Evolutionary conservation across 1,140 invertebrate genomes (phyloP).

Genomic region (Heliothis subflexa): DNA sequence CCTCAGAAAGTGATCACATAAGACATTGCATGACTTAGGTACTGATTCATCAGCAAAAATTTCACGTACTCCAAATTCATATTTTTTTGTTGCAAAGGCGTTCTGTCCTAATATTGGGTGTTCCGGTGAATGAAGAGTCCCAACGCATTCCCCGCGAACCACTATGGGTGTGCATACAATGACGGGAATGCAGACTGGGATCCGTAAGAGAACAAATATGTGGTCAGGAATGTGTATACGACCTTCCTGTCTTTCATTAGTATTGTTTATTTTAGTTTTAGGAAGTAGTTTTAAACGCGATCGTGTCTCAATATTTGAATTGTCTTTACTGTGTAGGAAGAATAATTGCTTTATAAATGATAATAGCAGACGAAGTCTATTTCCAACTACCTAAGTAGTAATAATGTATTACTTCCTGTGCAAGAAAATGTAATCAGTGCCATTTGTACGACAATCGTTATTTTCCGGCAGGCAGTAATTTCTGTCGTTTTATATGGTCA

Average conservation of each 20-base stretch:
- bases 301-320: constrained; percentile 12
- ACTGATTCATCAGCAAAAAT: constrained; percentile 21
- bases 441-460: constrained; percentile 31
- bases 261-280: constrained; percentile 27
- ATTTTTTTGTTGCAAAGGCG: background rate
- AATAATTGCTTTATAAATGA: constrained; percentile 42
- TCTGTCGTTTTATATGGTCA: constrained; percentile 16
- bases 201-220: constrained; percentile 64
- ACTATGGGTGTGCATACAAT: constrained; percentile 54
- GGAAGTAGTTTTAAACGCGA: background rate
- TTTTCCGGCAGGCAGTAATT: constrained; percentile 30
- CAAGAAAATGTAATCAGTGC: constrained; percentile 35
- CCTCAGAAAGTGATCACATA: background rate
- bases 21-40: no score
- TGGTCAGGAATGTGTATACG: constrained; percentile 63
- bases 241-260: constrained; percentile 55
- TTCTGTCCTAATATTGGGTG: constrained; percentile 22
- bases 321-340: constrained; percentile 22
- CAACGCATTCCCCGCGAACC: constrained; percentile 63
- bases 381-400: constrained; percentile 4
- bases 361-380: constrained; percentile 32
- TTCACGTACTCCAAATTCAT: background rate
- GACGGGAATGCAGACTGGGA: constrained; percentile 53
- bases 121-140: constrained; percentile 58
- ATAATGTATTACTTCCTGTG: constrained; percentile 37